A percentile compares a stretch with the other conserved stretches of the same genome.
Conservation (phyloP, 2,797 vertebrate genomes). For the Phaenicophaeus curvirostris region DNA sequence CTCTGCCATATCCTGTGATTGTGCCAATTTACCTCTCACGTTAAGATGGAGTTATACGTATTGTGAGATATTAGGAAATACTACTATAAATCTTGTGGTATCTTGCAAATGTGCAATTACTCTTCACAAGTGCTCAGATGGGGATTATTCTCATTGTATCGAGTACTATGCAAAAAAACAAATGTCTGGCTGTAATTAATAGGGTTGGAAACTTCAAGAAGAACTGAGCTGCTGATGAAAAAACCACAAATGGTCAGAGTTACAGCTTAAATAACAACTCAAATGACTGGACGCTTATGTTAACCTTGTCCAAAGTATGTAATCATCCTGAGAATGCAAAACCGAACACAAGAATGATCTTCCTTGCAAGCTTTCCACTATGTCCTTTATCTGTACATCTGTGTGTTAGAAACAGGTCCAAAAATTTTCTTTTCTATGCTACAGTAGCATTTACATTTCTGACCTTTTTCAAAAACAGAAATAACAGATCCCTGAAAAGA, state of each 20-base stretch:
- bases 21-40: conserved; percentile 34
- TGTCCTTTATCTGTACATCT: background rate
- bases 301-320: conserved; percentile 16
- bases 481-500: background rate
- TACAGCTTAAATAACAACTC: background rate
- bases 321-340: conserved; percentile 34
- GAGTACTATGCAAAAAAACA: conserved; percentile 34
- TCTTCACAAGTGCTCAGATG: conserved; percentile 57
- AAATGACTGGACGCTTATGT: conserved; percentile 21
- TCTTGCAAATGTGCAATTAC: conserved; percentile 53
- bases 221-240: conserved; percentile 49
- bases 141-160: conserved; percentile 61
- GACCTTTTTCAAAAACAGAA: background rate
- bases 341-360: background rate
- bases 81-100: conserved; percentile 46
- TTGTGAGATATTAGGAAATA: background rate
- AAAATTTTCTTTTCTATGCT: background rate
- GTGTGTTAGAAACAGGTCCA: background rate
- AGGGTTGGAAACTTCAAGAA: conserved; percentile 25
- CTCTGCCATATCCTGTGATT: background rate
- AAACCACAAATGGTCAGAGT: background rate
- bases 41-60: background rate
- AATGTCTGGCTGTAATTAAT: conserved; percentile 54
- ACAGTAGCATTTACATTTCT: conserved; percentile 5
- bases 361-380: background rate